Base-by-base conservation (phyloP, 2,797 vertebrate genomes). In the Lagocephalus sceleratus region DNA sequence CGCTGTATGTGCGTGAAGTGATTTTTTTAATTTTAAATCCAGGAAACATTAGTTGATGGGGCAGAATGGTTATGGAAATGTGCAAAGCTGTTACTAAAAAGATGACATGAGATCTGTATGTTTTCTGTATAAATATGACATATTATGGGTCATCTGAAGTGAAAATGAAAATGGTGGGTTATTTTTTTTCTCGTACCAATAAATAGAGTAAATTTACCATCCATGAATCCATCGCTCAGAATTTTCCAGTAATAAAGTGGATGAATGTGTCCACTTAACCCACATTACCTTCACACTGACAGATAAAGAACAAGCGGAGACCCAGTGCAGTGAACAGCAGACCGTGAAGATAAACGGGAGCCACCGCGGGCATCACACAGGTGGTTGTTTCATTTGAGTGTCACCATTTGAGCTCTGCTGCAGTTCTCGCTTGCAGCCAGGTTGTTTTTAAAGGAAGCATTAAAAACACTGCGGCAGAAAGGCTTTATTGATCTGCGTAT, bases 311-410 rank as follows among this genome's bases (percentile, higher is more conserved):
- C 17, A 23, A 56, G 46, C 65, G 54, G 51, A 68, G 54, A 73
- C 67, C 26, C 51, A 68, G 56, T 44, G 50, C 54, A 45, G 20
- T 23, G 71, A 54, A 75, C 76, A 76, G 66, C 50, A 73, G 81
- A 81, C 75, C 68, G 43, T 80, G 79, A 82, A 78, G 73, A 81
- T 72, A 79, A 73, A 82, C 70, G 58, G 72, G 43, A 73, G 75
- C 69, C 38, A 0, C 64, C n/a, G 60, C 57, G 8, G 0, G 2
- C 19, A 39, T 51, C 70, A 42, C 71, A 77, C 71, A 75, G 43
- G 32, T 54, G 41, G 35, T 23, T 19, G 10, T 54, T 71, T 20
- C 57, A 47, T 47, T 53, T 25, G 44, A 51, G 42, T 39, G 49
- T 47, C 43, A 23, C 57, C 58, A 50, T 60, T 69, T 47, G 46